Conservation (phyloP, 2,888 invertebrate genomes). For the Phyllotreta cruciferae region DNA sequence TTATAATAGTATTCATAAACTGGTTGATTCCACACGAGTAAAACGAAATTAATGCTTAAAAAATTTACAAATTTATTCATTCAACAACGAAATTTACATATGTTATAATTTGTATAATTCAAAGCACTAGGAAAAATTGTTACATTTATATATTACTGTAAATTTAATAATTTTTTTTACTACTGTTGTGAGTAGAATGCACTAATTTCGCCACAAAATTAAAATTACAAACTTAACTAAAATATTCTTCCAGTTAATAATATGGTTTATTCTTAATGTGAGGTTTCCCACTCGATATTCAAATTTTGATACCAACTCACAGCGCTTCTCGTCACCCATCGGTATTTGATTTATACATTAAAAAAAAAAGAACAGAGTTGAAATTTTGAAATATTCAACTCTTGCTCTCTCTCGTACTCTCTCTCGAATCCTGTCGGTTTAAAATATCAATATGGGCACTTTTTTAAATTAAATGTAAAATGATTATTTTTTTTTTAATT, state of each 20-base stretch:
- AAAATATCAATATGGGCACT: conserved; percentile 38
- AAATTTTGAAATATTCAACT: too few species aligned
- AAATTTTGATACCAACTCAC: conserved; percentile 30
- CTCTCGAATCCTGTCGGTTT: conserved; percentile 19
- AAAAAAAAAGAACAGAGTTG: conserved; percentile 10
- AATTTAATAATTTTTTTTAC: too few species aligned
- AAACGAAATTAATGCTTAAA: too few species aligned
- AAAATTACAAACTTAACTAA: not conserved
- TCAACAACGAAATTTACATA: too few species aligned
- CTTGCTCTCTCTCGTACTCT: conserved; percentile 15
- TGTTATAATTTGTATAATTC: too few species aligned
- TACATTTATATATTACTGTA: too few species aligned
- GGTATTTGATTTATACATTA: not conserved
- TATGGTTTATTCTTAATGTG: conserved; percentile 23
- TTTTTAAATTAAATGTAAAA: conserved; percentile 22
- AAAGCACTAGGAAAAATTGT: too few species aligned
- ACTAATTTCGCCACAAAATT: too few species aligned
- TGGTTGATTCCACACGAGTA: too few species aligned
- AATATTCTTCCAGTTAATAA: not conserved
- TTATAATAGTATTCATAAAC: too few species aligned
- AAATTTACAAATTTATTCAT: too few species aligned
- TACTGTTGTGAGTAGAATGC: too few species aligned
- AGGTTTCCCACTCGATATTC: conserved; percentile 15
- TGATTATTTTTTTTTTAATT: conserved; percentile 30
- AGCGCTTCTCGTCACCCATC: conserved; percentile 30